A percentile compares a stretch with the other conserved stretches of the same genome.
Evolutionary conservation across 2,888 invertebrate species (phyloP).

Genomic region (Isoperla grammatica): DNA sequence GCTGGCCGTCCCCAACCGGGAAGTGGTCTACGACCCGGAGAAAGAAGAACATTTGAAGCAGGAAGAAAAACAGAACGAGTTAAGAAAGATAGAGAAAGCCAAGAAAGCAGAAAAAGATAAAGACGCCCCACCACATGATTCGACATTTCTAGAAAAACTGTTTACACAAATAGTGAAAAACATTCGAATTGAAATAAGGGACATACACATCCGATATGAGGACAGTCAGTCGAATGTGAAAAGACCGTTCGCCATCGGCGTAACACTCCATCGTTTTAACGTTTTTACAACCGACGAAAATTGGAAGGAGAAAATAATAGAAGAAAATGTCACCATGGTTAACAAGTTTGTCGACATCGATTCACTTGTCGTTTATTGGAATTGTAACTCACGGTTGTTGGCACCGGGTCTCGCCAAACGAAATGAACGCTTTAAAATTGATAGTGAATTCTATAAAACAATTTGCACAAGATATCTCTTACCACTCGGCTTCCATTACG

Average conservation of each 20-base stretch:
- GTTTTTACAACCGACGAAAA: conserved; percentile 79
- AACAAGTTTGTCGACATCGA: conserved; percentile 69
- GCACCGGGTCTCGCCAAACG: too few species aligned
- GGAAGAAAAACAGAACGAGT: conserved; percentile 72
- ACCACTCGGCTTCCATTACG: conserved; percentile 46
- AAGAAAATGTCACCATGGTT: conserved; percentile 28
- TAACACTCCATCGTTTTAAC: conserved; percentile 78
- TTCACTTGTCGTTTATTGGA: conserved; percentile 84
- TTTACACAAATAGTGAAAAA: conserved; percentile 88
- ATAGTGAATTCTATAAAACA: too few species aligned
- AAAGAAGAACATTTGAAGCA: conserved; percentile 74
- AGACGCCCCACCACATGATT: conserved; percentile 64
- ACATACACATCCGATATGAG: conserved; percentile 89
- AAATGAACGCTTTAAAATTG: conserved; percentile 42
- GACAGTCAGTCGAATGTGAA: conserved; percentile 71
- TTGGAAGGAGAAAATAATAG: conserved; percentile 4
- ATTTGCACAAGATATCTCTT: background rate
- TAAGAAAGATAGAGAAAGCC: conserved; percentile 39
- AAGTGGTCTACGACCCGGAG: conserved; percentile 75
- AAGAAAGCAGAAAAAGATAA: conserved; percentile 43
- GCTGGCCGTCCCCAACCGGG: conserved; percentile 78
- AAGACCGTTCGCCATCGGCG: conserved; percentile 77
- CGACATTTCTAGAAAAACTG: conserved; percentile 82
- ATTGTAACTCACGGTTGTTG: conserved; percentile 59
- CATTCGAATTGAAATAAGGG: conserved; percentile 79